Conservation (phyloP, 2,113 vertebrate species). For the Chaetorhynchus papuensis region DNA sequence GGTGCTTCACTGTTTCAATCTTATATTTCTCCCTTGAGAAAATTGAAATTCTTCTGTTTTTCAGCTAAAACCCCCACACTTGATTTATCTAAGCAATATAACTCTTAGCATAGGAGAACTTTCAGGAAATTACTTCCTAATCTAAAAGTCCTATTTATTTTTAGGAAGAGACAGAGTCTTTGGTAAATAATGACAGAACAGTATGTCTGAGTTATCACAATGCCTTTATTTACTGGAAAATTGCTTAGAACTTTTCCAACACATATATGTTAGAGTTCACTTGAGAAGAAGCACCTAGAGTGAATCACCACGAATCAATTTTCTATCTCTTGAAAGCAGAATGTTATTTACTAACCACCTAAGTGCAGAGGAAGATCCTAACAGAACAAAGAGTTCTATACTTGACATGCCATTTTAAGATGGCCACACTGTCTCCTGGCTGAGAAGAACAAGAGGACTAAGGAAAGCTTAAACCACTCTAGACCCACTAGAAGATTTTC, state of each 20-base stretch:
- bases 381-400: neutral
- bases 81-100: neutral
- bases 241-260: neutral
- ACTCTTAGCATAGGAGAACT: neutral
- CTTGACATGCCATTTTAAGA: neutral
- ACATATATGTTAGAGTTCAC: neutral
- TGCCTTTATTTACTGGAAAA: neutral
- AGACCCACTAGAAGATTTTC: neutral
- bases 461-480: neutral
- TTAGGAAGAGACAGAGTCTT: neutral
- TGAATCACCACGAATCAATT: neutral
- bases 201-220: neutral
- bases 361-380: neutral
- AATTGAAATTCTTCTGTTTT: neutral
- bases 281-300: neutral
- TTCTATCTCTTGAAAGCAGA: neutral
- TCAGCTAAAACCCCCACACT: neutral
- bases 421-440: neutral
- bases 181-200: neutral
- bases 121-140: neutral
- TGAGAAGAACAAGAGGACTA: neutral
- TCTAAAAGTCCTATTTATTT: neutral
- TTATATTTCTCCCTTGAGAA: neutral
- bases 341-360: neutral
- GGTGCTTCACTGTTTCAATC: neutral